Evolutionary conservation across 2,888 invertebrate species (phyloP), one percentile per base, ranked within the genome.

Genomic region (Molorchus minor): DNA sequence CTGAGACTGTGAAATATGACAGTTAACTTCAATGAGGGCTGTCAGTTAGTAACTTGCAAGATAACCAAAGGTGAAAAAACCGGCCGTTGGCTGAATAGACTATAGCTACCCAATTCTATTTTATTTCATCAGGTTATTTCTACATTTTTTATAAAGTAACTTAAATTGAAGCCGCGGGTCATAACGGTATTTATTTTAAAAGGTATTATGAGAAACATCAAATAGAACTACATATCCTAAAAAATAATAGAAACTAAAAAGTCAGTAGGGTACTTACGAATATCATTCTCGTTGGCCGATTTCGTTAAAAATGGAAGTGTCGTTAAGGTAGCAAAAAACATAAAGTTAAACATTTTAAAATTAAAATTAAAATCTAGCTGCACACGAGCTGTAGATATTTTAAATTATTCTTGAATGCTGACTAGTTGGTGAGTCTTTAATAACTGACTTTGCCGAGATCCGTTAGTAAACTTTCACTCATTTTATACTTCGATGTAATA

Each of bases 361-460:
- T 33, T 33, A n/a, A n/a, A n/a, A n/a, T n/a, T n/a, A n/a, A n/a
- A n/a, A n/a, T n/a, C n/a, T n/a, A n/a, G n/a, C n/a, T n/a, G n/a
- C n/a, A n/a, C n/a, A n/a, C n/a, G n/a, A n/a, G n/a, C n/a, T n/a
- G n/a, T n/a, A n/a, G n/a, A n/a, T n/a, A n/a, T n/a, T n/a, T n/a
- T n/a, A n/a, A n/a, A n/a, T n/a, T n/a, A n/a, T n/a, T n/a, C 38
- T 49, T 49, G 13, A 36, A 33, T 35, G 57, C 61, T 70, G 61
- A 62, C 72, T 56, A 74, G 72, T 70, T 69, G 71, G 68, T 70
- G 72, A 56, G 56, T 58, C 62, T 62, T 54, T 66, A 65, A 70
- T 69, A 72, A 74, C 67, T 74, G 71, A 70, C 62, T 45, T 57
- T 38, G 52, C 54, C 38, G 46, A 47, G 45, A 58, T 51, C 13